These are phyloP conservation scores for Acanthisitta chloris DNA, from an alignment of 2,113 vertebrate genomes.

Conservation along the genomic window DNA sequence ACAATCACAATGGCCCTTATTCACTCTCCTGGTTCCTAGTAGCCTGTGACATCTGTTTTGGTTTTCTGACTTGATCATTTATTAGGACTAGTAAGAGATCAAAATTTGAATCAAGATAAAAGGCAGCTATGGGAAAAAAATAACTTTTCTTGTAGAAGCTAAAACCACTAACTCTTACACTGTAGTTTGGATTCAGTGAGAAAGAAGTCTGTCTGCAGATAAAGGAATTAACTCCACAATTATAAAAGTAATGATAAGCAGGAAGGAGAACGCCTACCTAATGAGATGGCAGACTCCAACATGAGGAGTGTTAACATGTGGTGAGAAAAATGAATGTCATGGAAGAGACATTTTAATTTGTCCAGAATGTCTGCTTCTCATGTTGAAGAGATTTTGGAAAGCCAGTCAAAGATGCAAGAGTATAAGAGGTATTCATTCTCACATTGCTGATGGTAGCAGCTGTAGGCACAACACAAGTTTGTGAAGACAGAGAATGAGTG, in stretches of 20 bases:
- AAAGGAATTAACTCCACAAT: not conserved
- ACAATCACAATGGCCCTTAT: not conserved
- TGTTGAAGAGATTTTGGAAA: not conserved
- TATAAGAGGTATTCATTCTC: not conserved
- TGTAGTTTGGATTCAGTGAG: not conserved
- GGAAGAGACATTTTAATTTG: not conserved
- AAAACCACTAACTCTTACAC: not conserved
- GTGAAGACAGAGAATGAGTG: not conserved
- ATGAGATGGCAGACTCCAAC: not conserved
- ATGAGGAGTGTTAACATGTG: fast-evolving
- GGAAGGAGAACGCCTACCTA: not conserved
- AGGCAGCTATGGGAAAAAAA: not conserved
- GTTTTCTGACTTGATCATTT: not conserved
- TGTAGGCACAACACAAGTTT: not conserved
- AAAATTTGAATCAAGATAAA: not conserved
- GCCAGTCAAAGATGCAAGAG: not conserved
- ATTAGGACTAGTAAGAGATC: not conserved
- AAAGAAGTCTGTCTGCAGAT: not conserved
- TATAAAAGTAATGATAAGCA: not conserved
- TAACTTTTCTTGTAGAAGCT: not conserved
- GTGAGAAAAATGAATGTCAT: not conserved
- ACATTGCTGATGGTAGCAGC: not conserved
- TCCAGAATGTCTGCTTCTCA: not conserved
- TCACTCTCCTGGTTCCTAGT: not conserved
- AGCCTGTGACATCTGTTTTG: not conserved